Percentiles rank a stretch among this genome's conserved stretches.
Evolutionary conservation across 2,797 vertebrate genomes (phyloP).

Genomic region (Xiphorhynchus erythropygius): DNA sequence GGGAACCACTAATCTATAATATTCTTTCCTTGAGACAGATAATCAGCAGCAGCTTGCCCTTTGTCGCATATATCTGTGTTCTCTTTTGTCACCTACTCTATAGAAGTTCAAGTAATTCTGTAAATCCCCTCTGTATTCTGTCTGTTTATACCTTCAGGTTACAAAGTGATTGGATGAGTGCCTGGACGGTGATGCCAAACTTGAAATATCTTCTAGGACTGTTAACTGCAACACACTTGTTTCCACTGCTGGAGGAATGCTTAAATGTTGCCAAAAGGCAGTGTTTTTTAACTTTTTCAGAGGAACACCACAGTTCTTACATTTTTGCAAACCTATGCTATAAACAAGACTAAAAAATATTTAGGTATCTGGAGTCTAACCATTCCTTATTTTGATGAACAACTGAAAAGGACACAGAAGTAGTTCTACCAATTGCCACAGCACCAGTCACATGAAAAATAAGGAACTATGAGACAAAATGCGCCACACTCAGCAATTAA

Average conservation of each 20-base stretch:
- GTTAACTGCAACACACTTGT: neutral
- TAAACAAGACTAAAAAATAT: neutral
- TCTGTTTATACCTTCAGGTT: constrained; percentile 28
- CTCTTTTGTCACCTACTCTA: neutral
- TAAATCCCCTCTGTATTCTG: neutral
- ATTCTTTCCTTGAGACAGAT: neutral
- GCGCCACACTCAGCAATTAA: neutral
- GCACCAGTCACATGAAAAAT: neutral
- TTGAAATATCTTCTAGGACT: constrained; percentile 25
- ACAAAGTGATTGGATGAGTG: constrained; percentile 31
- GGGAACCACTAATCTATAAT: neutral
- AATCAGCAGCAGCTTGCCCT: neutral
- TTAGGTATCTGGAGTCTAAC: neutral
- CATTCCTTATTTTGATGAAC: neutral
- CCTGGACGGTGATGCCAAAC: neutral
- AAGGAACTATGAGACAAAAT: neutral
- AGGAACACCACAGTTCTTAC: neutral
- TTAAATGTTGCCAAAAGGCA: constrained; percentile 10
- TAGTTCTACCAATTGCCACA: neutral
- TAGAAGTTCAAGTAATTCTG: constrained; percentile 12
- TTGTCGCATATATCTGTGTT: neutral
- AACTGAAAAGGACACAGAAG: neutral
- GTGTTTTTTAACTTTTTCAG: neutral
- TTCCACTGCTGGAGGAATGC: neutral
- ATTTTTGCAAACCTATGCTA: neutral